These are phyloP conservation scores for Ormia ochracea DNA, from an alignment of 2,888 invertebrate genomes.

Conservation along the genomic window DNA sequence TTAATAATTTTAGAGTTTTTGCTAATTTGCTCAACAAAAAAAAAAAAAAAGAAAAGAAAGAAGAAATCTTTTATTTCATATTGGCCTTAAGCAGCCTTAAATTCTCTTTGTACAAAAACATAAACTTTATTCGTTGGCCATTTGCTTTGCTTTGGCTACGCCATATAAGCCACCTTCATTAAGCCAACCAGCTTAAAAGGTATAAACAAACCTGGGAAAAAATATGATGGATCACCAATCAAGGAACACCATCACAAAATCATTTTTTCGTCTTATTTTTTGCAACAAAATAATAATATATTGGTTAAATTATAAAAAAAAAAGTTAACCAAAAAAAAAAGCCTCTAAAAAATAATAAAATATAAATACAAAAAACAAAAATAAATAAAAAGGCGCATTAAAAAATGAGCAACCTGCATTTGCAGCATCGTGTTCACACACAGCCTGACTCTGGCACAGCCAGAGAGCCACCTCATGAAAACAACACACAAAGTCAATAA, in stretches of 20 bases:
- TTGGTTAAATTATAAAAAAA: constrained; percentile 45
- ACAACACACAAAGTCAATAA: constrained; percentile 58
- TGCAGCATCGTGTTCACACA: constrained; percentile 55
- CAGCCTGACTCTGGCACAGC: not conserved
- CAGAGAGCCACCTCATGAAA: constrained; percentile 33
- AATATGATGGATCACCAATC: constrained; percentile 77
- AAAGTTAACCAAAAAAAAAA: constrained; percentile 7
- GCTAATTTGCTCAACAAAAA: not conserved
- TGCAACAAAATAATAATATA: constrained; percentile 56
- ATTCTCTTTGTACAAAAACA: not conserved
- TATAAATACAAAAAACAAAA: constrained; percentile 34
- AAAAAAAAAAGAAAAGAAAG: too few relatives aligned
- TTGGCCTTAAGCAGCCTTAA: not conserved
- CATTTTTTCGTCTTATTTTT: constrained; percentile 20
- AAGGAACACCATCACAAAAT: constrained; percentile 71
- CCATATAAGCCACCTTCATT: constrained; percentile 30
- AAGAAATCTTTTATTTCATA: not conserved
- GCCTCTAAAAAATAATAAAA: constrained; percentile 26
- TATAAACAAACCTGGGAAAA: not conserved
- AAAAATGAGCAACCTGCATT: constrained; percentile 57
- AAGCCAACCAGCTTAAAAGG: constrained; percentile 31
- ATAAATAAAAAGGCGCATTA: too few relatives aligned
- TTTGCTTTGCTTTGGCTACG: not conserved
- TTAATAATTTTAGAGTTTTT: not conserved
- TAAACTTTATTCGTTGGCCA: not conserved